These are phyloP conservation scores for Zosterops lateralis DNA, from an alignment of 2,113 vertebrate species.

Conservation along the genomic window DNA sequence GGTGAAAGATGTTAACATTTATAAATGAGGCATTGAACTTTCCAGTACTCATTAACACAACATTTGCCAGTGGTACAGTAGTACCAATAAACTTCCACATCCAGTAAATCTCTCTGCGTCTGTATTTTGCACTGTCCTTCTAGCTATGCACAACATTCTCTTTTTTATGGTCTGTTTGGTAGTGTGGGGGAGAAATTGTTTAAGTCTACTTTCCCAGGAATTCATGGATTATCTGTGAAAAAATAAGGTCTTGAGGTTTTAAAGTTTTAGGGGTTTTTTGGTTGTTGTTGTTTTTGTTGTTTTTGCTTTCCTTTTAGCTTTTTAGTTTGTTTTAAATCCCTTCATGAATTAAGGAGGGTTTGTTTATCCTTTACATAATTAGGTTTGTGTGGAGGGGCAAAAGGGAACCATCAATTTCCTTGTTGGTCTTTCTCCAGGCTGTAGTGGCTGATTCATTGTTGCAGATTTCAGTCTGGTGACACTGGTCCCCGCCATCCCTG, in stretches of 20 bases:
- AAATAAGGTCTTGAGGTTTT: neutral
- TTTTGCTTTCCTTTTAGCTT: neutral
- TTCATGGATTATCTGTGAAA: neutral
- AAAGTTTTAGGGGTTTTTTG: neutral
- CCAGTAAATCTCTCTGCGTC: neutral
- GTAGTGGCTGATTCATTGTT: neutral
- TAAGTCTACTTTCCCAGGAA: neutral
- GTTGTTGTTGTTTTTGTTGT: neutral
- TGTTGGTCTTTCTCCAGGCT: neutral
- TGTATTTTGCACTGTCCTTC: neutral
- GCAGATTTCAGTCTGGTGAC: neutral
- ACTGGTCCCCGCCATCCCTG: neutral
- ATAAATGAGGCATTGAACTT: neutral
- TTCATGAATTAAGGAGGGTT: neutral
- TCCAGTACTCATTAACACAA: accelerated
- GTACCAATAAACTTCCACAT: neutral
- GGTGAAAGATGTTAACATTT: neutral
- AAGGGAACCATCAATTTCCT: neutral
- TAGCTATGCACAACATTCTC: neutral
- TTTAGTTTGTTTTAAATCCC: neutral
- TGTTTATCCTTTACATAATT: slow-evolving; percentile 11
- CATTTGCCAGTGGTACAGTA: neutral
- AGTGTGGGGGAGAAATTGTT: neutral
- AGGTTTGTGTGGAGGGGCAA: neutral
- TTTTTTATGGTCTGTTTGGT: neutral